Base-by-base conservation (phyloP, 2,888 invertebrate genomes). In the Diarsia brunnea region DNA sequence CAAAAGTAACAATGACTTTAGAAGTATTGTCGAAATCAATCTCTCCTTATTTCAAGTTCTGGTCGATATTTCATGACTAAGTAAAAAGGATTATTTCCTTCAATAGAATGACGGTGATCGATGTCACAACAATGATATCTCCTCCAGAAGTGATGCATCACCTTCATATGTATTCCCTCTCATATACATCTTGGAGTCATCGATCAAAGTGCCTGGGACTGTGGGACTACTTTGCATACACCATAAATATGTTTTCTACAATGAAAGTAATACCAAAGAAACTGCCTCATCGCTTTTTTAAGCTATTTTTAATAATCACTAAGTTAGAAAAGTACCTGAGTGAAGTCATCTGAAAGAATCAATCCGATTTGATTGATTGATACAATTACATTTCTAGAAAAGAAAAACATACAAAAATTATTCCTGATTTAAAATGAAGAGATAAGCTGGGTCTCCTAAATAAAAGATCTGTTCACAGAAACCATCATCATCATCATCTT, bases 71-170 rank as follows among this genome's bases (percentile, higher is more conserved):
- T 51, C 27, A 43, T n/a, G n/a, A 27, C 8, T 27, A 19, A 27
- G 19, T 31, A 4, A 49, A 47, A 49, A 19, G 4, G 19, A 31
- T 51, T 67, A 45, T 51, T 60, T 60, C 8, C 24, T 16, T 14
- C 16, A 11, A 14, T 60, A 66, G 7, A 31, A 68, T 51, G 16
- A 63, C 47, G 24, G n/a, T 69, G 69, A 78, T 63, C 38, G 61
- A 78, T 63, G 47, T 69, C n/a, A 69, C 27, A 76, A 19, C 21
- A 27, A 68, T 45, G 51, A 3, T 11, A n/a, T 7, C 43, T 10
- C 7, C 11, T 51, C 11, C 27, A 14, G n/a, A 38, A n/a, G 43
- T 47, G 43, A 77, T 77, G n/a, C 43, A 78, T 76, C 55, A 64
- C 53, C 16, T 27, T 31, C 21, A 8, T 24, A 31, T 55, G 27